These are phyloP conservation scores for Ennomos fuscantarius DNA, from an alignment of 2,888 invertebrate genomes.

Conservation along the genomic window DNA sequence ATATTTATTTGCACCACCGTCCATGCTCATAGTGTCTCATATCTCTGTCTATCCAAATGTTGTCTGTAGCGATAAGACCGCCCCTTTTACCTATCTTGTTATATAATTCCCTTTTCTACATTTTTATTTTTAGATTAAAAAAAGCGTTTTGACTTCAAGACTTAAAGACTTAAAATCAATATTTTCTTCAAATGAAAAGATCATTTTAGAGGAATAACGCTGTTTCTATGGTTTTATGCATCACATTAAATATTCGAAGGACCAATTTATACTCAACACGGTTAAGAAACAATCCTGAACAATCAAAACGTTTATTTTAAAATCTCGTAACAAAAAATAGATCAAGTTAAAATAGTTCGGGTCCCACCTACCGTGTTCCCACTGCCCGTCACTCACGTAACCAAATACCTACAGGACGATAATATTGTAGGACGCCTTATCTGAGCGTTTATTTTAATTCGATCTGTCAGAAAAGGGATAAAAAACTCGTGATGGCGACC, in stretches of 20 bases:
- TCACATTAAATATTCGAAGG: slow-evolving; percentile 1
- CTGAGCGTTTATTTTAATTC: slow-evolving; percentile 84
- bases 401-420: slow-evolving; percentile 78
- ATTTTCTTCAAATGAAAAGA: too few species aligned
- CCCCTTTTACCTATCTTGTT: too few species aligned
- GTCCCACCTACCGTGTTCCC: slow-evolving; percentile 81
- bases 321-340: slow-evolving; percentile 34
- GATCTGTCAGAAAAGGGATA: slow-evolving; percentile 81
- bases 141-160: too few species aligned
- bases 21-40: too few species aligned
- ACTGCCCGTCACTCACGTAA: slow-evolving; percentile 79
- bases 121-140: too few species aligned
- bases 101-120: too few species aligned
- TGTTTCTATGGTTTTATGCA: too few species aligned
- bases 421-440: slow-evolving; percentile 80
- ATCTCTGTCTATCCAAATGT: too few species aligned
- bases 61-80: too few species aligned
- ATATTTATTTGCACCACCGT: too few species aligned
- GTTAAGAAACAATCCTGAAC: slow-evolving; percentile 28
- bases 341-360: slow-evolving; percentile 48
- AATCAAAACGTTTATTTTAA: slow-evolving; percentile 39
- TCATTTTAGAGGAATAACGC: too few species aligned
- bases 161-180: too few species aligned
- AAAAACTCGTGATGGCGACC: slow-evolving; percentile 64
- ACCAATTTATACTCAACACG: slow-evolving; percentile 3